Evolutionary conservation across 23 tunicate species (phyloP).

Genomic region (Halocynthia roretzi): DNA sequence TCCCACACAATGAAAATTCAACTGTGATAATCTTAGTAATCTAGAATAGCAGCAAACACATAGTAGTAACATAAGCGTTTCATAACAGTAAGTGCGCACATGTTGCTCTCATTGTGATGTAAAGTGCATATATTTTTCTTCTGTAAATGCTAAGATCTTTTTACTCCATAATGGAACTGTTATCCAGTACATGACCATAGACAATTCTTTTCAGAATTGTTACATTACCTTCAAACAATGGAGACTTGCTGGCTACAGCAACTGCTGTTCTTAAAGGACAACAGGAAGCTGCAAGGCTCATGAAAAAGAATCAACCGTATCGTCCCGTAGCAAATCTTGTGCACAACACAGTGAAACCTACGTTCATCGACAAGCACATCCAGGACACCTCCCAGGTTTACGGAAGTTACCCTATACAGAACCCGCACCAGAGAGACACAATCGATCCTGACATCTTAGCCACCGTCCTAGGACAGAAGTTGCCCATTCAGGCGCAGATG

Average conservation of each 20-base stretch:
- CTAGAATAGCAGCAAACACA: no score
- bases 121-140: no score
- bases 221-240: slow-evolving; percentile 1
- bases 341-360: background rate
- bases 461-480: slow-evolving; percentile 15
- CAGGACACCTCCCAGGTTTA: slow-evolving; percentile 15
- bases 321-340: slow-evolving; percentile 8
- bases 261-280: background rate
- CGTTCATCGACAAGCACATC: slow-evolving; percentile 14
- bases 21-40: no score
- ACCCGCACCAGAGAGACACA: slow-evolving; percentile 17
- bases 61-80: no score
- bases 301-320: slow-evolving; percentile 19
- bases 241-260: slow-evolving; percentile 2
- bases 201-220: background rate
- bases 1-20: no score
- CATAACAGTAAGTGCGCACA: no score
- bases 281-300: slow-evolving; percentile 1
- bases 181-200: no score
- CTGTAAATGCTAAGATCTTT: no score
- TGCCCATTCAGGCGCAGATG: slow-evolving; percentile 11
- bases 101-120: no score
- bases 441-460: slow-evolving; percentile 26
- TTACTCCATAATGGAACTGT: no score
- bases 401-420: background rate